phyloP scores from a whole-genome alignment of 2,113 vertebrate species.

The Aegotheles bennettii region DNA sequence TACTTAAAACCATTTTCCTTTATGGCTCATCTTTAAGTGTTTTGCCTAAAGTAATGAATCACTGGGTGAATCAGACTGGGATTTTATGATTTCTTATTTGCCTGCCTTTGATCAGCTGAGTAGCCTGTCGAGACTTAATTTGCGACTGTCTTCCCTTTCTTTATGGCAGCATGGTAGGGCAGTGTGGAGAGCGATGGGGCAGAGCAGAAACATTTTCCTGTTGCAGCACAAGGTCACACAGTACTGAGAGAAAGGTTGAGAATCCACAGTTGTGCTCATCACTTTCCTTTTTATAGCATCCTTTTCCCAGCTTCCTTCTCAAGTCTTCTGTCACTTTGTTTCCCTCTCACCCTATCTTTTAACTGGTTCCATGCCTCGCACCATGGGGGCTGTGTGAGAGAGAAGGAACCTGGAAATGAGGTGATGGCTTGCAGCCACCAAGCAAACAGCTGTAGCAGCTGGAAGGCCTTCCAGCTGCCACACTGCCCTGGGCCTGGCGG shows the following conservation, averaged over 20 bases:
- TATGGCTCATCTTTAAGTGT: constrained; percentile 55
- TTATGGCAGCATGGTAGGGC: background rate
- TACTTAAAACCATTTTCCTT: constrained; percentile 50
- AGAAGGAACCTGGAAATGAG: background rate
- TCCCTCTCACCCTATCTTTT: background rate
- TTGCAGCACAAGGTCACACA: background rate
- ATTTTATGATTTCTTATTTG: constrained; percentile 51
- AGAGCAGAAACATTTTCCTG: background rate
- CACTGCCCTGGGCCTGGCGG: background rate
- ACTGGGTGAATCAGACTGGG: constrained; percentile 30
- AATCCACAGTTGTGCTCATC: background rate
- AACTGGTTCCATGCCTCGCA: background rate
- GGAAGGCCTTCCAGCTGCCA: accelerated
- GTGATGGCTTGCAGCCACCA: background rate
- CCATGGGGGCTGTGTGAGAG: accelerated
- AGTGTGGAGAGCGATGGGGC: background rate
- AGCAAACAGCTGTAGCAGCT: background rate
- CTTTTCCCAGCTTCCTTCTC: background rate
- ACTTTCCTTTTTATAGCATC: background rate
- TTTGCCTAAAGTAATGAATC: constrained; percentile 55
- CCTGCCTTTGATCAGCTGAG: constrained; percentile 49
- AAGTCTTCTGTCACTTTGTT: background rate
- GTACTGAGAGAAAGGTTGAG: background rate
- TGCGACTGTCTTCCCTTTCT: background rate
- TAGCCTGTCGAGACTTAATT: constrained; percentile 19